phyloP scores from a whole-genome alignment of 1,140 invertebrate species.

The Meloidogyne floridensis region DNA sequence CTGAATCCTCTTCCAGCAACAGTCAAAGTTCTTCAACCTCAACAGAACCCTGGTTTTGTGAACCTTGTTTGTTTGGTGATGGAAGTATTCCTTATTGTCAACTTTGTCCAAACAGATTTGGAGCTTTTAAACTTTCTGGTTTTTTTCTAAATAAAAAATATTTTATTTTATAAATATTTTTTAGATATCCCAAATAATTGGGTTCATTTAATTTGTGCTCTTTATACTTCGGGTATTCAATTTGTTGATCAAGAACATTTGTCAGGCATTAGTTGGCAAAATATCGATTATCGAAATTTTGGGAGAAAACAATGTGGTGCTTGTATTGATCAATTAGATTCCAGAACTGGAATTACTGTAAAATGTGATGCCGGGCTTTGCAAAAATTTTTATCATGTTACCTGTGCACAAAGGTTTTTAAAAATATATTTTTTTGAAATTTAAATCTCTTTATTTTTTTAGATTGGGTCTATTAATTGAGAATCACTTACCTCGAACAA shows the following conservation, averaged over 20 bases:
- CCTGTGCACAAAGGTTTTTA: slow-evolving; percentile 71
- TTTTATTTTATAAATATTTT: not conserved
- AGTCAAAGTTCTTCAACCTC: slow-evolving; percentile 44
- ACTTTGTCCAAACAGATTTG: slow-evolving; percentile 73
- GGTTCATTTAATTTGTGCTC: slow-evolving; percentile 94
- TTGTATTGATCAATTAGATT: slow-evolving; percentile 80
- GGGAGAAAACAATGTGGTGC: slow-evolving; percentile 78
- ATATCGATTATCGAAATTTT: slow-evolving; percentile 92
- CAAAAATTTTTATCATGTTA: slow-evolving; percentile 94
- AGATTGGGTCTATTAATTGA: slow-evolving; percentile 54
- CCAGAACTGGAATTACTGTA: slow-evolving; percentile 88
- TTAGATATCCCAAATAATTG: slow-evolving; percentile 71
- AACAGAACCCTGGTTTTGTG: slow-evolving; percentile 68
- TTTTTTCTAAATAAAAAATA: slow-evolving; percentile 71
- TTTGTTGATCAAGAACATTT: slow-evolving; percentile 89
- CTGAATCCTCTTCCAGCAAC: slow-evolving; percentile 28
- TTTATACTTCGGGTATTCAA: slow-evolving; percentile 93
- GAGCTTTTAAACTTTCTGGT: slow-evolving; percentile 80
- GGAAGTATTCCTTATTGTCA: slow-evolving; percentile 68
- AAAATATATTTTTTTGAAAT: slow-evolving; percentile 4
- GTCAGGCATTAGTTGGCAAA: slow-evolving; percentile 79
- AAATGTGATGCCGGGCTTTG: slow-evolving; percentile 97
- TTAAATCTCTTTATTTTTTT: slow-evolving; percentile 25
- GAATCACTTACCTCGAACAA: too few species aligned
- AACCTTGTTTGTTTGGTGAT: slow-evolving; percentile 68